Percentiles rank a stretch among this genome's conserved stretches.
phyloP scores from a whole-genome alignment of 1,140 invertebrate genomes.

The Pygmarrhopalites habei region DNA sequence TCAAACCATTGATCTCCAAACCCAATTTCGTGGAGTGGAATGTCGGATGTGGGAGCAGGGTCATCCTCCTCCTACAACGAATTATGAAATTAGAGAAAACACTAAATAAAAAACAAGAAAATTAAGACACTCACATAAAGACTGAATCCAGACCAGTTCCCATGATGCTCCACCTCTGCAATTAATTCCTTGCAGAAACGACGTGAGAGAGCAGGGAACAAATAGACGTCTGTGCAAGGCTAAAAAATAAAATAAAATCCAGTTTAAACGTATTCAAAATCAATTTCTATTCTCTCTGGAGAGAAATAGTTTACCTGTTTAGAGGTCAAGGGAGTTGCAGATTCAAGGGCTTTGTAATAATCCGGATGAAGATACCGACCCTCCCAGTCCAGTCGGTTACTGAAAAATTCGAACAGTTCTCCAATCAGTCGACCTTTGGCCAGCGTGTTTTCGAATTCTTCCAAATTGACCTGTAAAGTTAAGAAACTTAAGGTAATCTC shows the following conservation, averaged over 20 bases:
- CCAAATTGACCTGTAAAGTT: background rate
- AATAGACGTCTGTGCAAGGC: constrained; percentile 97
- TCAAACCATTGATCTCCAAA: constrained; percentile 82
- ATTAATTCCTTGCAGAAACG: constrained; percentile 82
- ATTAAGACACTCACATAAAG: too few species aligned
- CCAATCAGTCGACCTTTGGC: constrained; percentile 65
- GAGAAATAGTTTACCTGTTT: background rate
- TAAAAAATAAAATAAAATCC: constrained; percentile 48
- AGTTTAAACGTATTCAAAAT: too few species aligned
- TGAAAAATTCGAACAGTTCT: constrained; percentile 86
- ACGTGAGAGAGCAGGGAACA: constrained; percentile 84
- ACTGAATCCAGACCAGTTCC: constrained; percentile 94
- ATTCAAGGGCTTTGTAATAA: constrained; percentile 65
- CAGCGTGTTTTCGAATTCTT: constrained; percentile 70
- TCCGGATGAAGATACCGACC: constrained; percentile 71
- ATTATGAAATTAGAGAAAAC: too few species aligned
- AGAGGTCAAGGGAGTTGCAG: constrained; percentile 35
- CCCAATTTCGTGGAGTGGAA: constrained; percentile 96
- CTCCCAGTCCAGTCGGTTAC: constrained; percentile 89
- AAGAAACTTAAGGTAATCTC: background rate
- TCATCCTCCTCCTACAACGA: too few species aligned
- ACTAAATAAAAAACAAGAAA: too few species aligned
- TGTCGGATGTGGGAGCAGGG: constrained; percentile 95
- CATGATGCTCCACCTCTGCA: constrained; percentile 81
- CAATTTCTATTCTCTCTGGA: background rate